A percentile compares a stretch with the other conserved stretches of the same genome.
Conservation (phyloP, 92 coral and sea anemone genomes). For the Heliopora coerulea region DNA sequence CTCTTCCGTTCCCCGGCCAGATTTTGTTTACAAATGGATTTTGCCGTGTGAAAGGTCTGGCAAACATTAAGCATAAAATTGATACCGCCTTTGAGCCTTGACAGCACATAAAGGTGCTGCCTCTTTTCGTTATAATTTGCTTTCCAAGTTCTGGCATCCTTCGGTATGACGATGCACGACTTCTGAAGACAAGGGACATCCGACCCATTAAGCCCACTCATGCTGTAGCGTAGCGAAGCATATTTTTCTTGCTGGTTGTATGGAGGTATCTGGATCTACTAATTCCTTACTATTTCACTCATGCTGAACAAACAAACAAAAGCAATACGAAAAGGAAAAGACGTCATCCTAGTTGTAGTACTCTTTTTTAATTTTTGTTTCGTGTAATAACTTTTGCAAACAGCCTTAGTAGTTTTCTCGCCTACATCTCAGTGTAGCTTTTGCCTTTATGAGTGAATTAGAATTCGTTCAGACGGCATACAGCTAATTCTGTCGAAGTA, state of each 20-base stretch:
- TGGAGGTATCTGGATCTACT: not conserved
- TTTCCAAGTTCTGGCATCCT: no score
- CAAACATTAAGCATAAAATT: conserved; percentile 26
- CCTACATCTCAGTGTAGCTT: no score
- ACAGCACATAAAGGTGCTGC: conserved; percentile 6
- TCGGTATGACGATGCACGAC: no score
- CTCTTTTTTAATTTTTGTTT: not conserved
- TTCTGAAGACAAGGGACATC: no score
- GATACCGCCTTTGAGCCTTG: conserved; percentile 3
- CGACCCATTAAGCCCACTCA: not conserved
- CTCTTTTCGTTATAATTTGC: not conserved
- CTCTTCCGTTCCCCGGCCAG: conserved; percentile 7
- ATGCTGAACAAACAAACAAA: conserved; percentile 15
- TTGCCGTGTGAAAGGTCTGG: conserved; percentile 60
- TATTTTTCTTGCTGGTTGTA: not conserved
- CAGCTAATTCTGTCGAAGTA: no score
- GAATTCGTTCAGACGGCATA: no score
- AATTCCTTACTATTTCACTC: conserved; percentile 8
- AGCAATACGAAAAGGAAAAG: not conserved
- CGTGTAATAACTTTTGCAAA: not conserved
- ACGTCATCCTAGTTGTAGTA: not conserved
- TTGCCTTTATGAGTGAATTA: no score
- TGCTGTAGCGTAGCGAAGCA: not conserved
- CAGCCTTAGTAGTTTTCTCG: no score
- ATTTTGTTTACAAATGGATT: conserved; percentile 55